Percentiles rank a stretch among this genome's conserved stretches.
These are phyloP conservation scores for Colaptes auratus DNA, from an alignment of 2,113 vertebrate genomes.

Conservation along the genomic window DNA sequence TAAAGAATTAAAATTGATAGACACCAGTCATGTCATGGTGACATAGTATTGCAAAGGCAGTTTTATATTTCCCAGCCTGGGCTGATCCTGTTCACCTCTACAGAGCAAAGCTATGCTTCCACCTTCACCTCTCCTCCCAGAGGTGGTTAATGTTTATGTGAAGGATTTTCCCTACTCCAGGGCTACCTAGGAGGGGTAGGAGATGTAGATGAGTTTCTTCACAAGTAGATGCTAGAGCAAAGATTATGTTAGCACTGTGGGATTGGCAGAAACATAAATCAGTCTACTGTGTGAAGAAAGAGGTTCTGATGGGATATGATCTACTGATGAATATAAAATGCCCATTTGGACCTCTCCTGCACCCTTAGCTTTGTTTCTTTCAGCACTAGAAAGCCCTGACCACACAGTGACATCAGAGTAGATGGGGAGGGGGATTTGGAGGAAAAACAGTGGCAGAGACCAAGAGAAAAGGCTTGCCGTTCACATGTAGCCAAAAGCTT, in stretches of 20 bases:
- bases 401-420: neutral
- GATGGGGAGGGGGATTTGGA: neutral
- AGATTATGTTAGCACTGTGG: neutral
- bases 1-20: neutral
- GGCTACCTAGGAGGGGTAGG: neutral
- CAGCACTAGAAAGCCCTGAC: neutral
- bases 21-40: neutral
- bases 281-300: neutral
- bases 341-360: neutral
- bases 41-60: neutral
- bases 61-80: neutral
- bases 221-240: neutral
- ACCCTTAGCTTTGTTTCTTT: neutral
- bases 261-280: neutral
- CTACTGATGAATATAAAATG: neutral
- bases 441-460: neutral
- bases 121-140: neutral
- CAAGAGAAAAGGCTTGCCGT: neutral
- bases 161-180: neutral
- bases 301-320: neutral
- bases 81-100: rapidly evolving
- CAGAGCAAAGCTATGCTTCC: neutral
- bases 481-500: neutral
- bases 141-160: neutral
- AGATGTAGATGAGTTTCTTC: neutral